Evolutionary conservation across 2,113 vertebrate species (phyloP), one percentile per base, ranked within the genome.

Genomic region (Ranitomeya variabilis): DNA sequence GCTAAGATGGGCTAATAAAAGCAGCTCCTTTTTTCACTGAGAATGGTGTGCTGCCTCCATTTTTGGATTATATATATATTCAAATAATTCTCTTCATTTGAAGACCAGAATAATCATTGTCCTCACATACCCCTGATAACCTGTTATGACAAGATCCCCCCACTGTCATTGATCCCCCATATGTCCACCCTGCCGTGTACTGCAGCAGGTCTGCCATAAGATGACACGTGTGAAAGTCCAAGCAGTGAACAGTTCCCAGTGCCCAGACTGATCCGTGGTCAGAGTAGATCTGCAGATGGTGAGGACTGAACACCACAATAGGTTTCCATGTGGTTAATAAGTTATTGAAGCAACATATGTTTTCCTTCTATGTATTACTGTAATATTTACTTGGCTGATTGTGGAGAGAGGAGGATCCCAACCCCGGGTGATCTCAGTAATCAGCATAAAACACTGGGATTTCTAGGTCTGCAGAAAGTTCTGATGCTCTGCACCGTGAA

Each of bases 391-490:
- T 86, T 60, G 69, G 54, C 83, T 76, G 69, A 11, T 16, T 9
- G 31, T 69, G 37, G 51, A n/a, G 64, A 79, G 64, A 79, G 71
- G 88, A 90, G 85, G 64, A 62, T 88, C 62, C 74, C 55, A 90
- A 89, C 87, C 37, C 86, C 9, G 0, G 26, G 82, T 10, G 67
- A 52, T 64, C 13, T 0, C 51, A 82, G 87, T 51, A 31, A 67
- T 83, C 60, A 9, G n/a, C 51, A 11, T 21, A 87, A 89, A 76
- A 80, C 57, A 62, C 57, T 23, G 67, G 60, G 51, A 69, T 87
- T 88, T 64, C 67, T 62, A 45, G 67, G 6, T 10, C 7, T 88
- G 80, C 81, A 83, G 19, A 90, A 86, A 91, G 9, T 19, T 19
- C 1, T 77, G 89, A 59, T 57, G 86, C 78, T 88, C 54, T 86